These are phyloP conservation scores for Apistogramma diplotaenia DNA, from an alignment of 2,113 vertebrate species.

Conservation along the genomic window DNA sequence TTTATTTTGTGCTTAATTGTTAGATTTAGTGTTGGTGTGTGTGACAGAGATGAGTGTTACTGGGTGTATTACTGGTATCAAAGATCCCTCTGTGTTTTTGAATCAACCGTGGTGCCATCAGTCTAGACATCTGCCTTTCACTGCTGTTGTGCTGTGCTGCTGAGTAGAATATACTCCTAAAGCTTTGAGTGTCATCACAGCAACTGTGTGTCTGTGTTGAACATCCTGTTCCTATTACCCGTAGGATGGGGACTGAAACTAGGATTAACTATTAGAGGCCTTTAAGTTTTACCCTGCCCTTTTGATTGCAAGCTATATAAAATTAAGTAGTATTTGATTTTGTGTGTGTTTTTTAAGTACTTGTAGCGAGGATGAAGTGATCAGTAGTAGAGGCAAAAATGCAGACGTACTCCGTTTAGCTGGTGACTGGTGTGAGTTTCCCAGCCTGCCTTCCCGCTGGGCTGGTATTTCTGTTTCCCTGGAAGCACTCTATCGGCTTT, in stretches of 20 bases:
- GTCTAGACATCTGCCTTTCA: conserved; percentile 50
- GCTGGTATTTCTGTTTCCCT: conserved; percentile 41
- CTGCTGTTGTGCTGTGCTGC: conserved; percentile 8
- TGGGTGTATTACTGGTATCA: neutral
- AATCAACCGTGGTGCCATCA: conserved; percentile 20
- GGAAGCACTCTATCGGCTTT: conserved; percentile 15
- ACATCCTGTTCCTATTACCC: conserved; percentile 26
- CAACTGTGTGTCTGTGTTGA: conserved; percentile 11
- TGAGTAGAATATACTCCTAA: conserved; percentile 17
- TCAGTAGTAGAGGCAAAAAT: neutral
- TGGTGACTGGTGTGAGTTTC: conserved; percentile 17
- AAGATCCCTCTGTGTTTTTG: conserved; percentile 30
- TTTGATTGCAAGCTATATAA: neutral
- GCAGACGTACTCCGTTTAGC: neutral
- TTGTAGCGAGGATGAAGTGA: neutral
- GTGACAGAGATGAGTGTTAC: too few relatives aligned
- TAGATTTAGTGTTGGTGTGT: too few relatives aligned
- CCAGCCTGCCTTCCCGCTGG: conserved; percentile 34
- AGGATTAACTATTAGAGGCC: conserved; percentile 27
- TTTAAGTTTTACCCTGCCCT: conserved; percentile 3
- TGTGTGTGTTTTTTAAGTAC: neutral
- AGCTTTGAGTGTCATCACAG: conserved; percentile 23
- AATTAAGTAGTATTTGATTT: neutral
- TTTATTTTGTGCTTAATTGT: too few relatives aligned
- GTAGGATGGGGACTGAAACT: neutral